Base-by-base conservation (phyloP, 2,113 vertebrate genomes). In the Eupsittula cactorum region DNA sequence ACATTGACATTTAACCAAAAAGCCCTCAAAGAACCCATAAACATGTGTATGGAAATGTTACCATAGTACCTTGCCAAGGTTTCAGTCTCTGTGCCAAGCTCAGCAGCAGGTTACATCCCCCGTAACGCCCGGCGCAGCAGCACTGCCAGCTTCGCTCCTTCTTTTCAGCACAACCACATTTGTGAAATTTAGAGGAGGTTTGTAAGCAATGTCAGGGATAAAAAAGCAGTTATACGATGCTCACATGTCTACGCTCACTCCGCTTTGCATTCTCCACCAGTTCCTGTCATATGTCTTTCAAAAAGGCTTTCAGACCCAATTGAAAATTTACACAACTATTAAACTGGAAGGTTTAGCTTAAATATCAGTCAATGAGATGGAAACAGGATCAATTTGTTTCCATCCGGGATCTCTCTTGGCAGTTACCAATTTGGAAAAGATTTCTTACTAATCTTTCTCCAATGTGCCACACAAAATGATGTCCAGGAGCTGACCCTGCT, bases 31-130 rank as follows among this genome's bases (percentile, higher is more conserved):
- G 79, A 84, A 84, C 57, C 83, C 82, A 78, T 41, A 57, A 68
- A 59, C 70, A 28, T 5, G 37, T 52, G 25, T 71, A 46, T 89
- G 88, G 80, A 86, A 57, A 86, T 2, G 33, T 91, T 75, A 86
- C 70, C 78, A 16, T 1, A 19, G 86, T 80, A 33, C 50, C 60
- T 60, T 70, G 88, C 68, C 92, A 80, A 93, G 86, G 90, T 77
- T 57, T 46, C 67, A 9, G 74, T 41, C 52, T 33, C 83, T 6
- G 65, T 4, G 65, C 84, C 93, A 93, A 78, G 83, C 89, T 84
- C 86, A 27, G 65, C 90, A 80, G 84, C 85, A 63, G 90, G 79
- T 90, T 52, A 75, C 83, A 93, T 13, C 85, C 90, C 86, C 44
- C 80, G 3, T 41, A 85, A 55, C 16, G 55, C 79, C 79, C n/a